A percentile compares a stretch with the other conserved stretches of the same genome.
Evolutionary conservation across 2,113 vertebrate species (phyloP).

Genomic region (Chlamydotis undulata): DNA sequence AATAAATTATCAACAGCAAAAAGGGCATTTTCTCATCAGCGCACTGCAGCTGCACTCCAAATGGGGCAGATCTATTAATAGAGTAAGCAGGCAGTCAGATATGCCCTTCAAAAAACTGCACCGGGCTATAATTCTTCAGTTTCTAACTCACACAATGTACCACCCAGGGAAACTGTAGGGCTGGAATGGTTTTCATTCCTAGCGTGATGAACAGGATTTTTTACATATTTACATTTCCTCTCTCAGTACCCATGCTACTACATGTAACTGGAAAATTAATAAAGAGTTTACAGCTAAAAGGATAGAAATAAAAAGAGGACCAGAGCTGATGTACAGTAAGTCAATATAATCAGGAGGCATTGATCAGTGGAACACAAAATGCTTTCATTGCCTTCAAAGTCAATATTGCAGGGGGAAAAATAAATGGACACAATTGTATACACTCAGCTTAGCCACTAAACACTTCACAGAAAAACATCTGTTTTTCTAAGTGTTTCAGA

Average conservation of each 20-base stretch:
- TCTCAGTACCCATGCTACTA: background rate
- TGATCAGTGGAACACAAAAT: slow-evolving; percentile 71
- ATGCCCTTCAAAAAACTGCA: slow-evolving; percentile 41
- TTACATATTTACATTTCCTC: background rate
- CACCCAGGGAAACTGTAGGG: background rate
- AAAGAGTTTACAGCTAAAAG: background rate
- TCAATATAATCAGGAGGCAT: slow-evolving; percentile 44
- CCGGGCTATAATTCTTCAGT: background rate
- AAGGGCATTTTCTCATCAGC: background rate
- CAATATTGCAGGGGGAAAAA: slow-evolving; percentile 48
- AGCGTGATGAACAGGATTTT: background rate
- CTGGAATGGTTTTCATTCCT: background rate
- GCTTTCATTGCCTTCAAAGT: slow-evolving; percentile 56
- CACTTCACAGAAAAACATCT: background rate
- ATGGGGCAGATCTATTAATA: slow-evolving; percentile 25
- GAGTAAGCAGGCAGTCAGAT: slow-evolving; percentile 34
- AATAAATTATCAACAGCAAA: background rate
- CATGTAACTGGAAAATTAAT: background rate
- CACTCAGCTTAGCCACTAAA: background rate
- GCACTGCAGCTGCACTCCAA: background rate
- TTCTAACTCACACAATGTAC: background rate
- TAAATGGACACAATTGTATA: background rate
- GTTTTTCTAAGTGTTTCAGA: background rate
- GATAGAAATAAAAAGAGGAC: background rate
- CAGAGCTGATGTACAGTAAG: background rate